phyloP scores from a whole-genome alignment of 2,113 vertebrate species.

The Osmerus eperlanus region DNA sequence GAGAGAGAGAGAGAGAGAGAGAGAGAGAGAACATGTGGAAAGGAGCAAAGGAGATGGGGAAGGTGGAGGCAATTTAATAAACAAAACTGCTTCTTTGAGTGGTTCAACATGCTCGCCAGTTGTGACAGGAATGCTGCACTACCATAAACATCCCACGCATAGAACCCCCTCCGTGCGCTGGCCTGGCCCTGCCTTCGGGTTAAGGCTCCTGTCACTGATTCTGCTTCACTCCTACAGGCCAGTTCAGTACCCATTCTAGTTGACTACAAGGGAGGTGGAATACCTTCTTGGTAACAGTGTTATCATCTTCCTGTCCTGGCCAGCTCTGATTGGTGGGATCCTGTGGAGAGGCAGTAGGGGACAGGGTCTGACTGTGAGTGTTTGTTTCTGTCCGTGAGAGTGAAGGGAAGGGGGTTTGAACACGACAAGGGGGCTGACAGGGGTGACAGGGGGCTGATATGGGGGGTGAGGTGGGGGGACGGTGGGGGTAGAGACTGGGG shows the following conservation, averaged over 20 bases:
- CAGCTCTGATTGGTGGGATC: conserved; percentile 42
- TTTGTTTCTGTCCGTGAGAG: neutral
- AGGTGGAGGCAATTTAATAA: neutral
- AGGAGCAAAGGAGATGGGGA: neutral
- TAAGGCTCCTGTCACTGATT: neutral
- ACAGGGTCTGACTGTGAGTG: conserved; percentile 40
- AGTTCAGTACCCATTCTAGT: neutral
- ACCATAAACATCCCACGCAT: neutral
- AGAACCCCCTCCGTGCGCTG: neutral
- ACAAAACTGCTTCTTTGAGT: too few relatives aligned
- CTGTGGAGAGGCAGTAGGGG: conserved; percentile 46
- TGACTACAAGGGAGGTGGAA: conserved; percentile 23
- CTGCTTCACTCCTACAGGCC: too few relatives aligned
- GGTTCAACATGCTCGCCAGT: too few relatives aligned
- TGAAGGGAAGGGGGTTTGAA: conserved; percentile 10
- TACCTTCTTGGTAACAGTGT: conserved; percentile 49
- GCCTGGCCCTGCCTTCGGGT: neutral
- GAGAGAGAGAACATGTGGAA: neutral
- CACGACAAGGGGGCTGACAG: conserved; percentile 7
- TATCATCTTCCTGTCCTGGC: conserved; percentile 42
- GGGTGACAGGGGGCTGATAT: neutral
- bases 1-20: neutral
- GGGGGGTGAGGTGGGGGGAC: neutral
- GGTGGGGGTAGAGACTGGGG: neutral
- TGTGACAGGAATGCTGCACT: too few relatives aligned